Percentiles rank a stretch among this genome's conserved stretches.
phyloP scores from a whole-genome alignment of 2,888 invertebrate genomes.

The Athalia cordata region DNA sequence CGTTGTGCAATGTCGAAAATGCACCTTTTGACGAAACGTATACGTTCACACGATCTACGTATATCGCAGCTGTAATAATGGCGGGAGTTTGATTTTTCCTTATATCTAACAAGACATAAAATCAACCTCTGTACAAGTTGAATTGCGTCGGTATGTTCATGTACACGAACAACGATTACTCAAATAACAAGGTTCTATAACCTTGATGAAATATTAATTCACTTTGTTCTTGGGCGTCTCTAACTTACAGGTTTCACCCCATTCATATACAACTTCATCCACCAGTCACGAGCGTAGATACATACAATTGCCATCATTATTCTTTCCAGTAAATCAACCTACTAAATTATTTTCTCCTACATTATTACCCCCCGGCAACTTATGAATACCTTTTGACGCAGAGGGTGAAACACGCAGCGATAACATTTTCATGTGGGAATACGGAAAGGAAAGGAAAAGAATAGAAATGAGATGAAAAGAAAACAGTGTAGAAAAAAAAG shows the following conservation, averaged over 20 bases:
- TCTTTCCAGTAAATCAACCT: not conserved
- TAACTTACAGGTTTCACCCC: constrained; percentile 5
- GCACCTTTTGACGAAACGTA: too few species aligned
- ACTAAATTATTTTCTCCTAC: constrained; percentile 25
- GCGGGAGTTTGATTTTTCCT: not conserved
- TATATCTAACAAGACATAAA: not conserved
- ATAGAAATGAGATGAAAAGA: too few species aligned
- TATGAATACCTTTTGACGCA: constrained; percentile 3
- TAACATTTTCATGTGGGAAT: not conserved
- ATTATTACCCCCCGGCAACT: constrained; percentile 3
- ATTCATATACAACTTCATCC: not conserved
- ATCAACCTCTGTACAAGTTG: not conserved
- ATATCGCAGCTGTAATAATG: too few species aligned
- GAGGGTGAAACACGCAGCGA: not conserved
- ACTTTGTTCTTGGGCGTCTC: constrained; percentile 13
- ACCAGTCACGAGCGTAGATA: too few species aligned
- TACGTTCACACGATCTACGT: too few species aligned
- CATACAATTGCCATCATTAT: too few species aligned
- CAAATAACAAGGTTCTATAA: constrained; percentile 34
- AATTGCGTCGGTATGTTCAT: not conserved
- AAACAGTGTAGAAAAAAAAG: too few species aligned
- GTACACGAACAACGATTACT: constrained; percentile 28
- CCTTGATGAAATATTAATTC: constrained; percentile 42
- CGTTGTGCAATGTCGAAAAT: too few species aligned
- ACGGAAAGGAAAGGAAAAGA: too few species aligned